Percentiles rank a stretch among this genome's conserved stretches.
These are phyloP conservation scores for Ornithorhynchus anatinus DNA, from an alignment of 2,113 vertebrate species.

Conservation along the genomic window DNA sequence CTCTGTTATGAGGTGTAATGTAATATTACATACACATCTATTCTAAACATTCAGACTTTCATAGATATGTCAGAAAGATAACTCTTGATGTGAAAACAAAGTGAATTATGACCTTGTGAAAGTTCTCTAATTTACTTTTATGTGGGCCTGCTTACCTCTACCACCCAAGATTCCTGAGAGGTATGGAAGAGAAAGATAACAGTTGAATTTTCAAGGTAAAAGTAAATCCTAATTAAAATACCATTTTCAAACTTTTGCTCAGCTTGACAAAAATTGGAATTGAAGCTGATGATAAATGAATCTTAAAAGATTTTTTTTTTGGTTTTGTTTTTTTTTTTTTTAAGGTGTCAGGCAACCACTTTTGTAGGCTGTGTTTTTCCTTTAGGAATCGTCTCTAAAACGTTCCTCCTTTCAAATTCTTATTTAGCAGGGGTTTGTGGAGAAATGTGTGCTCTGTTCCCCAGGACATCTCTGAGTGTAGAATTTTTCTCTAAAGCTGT, in stretches of 20 bases:
- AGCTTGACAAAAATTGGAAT: slow-evolving; percentile 62
- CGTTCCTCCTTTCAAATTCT: not conserved
- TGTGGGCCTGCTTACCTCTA: slow-evolving; percentile 5
- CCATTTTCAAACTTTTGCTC: slow-evolving; percentile 46
- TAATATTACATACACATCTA: slow-evolving; percentile 69
- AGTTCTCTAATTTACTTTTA: slow-evolving; percentile 57
- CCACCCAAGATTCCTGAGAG: slow-evolving; percentile 21
- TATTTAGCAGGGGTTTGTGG: no score
- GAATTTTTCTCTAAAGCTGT: slow-evolving; percentile 21
- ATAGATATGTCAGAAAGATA: slow-evolving; percentile 65
- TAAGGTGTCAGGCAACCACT: no score
- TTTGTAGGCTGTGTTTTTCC: no score
- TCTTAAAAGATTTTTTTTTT: slow-evolving; percentile 51
- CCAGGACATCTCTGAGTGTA: not conserved
- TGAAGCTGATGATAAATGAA: slow-evolving; percentile 56
- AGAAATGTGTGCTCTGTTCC: no score
- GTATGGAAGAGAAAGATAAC: slow-evolving; percentile 33
- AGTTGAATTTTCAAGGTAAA: no score
- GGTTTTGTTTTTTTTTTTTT: slow-evolving; percentile 1
- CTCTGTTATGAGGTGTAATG: slow-evolving; percentile 67
- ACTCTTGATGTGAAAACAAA: slow-evolving; percentile 66
- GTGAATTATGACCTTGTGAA: slow-evolving; percentile 70
- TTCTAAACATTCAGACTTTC: slow-evolving; percentile 70
- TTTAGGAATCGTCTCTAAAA: not conserved
- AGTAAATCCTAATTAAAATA: no score